A percentile compares a stretch with the other conserved stretches of the same genome.
phyloP scores from a whole-genome alignment of 2,888 invertebrate species.

The Andrena bucephala region DNA sequence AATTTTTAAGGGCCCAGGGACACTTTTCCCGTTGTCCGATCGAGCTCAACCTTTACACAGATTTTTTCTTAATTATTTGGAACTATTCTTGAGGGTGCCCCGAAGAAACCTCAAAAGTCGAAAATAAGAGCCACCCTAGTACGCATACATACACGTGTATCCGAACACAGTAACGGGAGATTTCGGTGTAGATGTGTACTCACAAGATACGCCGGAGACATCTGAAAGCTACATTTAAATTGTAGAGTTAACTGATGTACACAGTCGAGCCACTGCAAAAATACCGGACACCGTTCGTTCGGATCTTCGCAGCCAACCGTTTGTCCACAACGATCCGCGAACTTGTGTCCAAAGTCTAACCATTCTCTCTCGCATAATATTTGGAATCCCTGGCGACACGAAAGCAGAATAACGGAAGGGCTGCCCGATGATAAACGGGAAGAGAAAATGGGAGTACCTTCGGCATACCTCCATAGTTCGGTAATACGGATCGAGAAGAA shows the following conservation, averaged over 20 bases:
- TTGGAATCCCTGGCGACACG: constrained; percentile 92
- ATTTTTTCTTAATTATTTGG: too few species aligned
- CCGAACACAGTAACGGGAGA: too few species aligned
- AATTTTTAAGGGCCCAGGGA: too few species aligned
- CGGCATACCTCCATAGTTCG: constrained; percentile 93
- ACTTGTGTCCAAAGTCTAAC: constrained; percentile 99
- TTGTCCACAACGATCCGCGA: constrained; percentile 97
- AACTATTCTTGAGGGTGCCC: too few species aligned
- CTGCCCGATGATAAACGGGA: constrained; percentile 9
- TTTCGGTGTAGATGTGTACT: constrained; percentile 78
- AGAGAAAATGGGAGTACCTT: constrained; percentile 39
- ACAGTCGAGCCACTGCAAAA: constrained; percentile 99
- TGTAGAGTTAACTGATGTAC: constrained; percentile 96
- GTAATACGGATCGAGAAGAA: constrained; percentile 97
- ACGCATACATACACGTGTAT: not conserved
- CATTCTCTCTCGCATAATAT: constrained; percentile 97
- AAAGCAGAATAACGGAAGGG: constrained; percentile 14
- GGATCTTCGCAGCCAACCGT: constrained; percentile 92
- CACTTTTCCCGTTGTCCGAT: too few species aligned
- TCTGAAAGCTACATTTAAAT: constrained; percentile 97
- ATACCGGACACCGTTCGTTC: constrained; percentile 99
- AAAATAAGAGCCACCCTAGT: not conserved
- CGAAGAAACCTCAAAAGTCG: too few species aligned
- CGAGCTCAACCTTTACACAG: too few species aligned
- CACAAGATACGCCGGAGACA: constrained; percentile 96